Evolutionary conservation across 1,140 invertebrate species (phyloP), one percentile per base, ranked within the genome.

Genomic region (Helicoverpa armigera): DNA sequence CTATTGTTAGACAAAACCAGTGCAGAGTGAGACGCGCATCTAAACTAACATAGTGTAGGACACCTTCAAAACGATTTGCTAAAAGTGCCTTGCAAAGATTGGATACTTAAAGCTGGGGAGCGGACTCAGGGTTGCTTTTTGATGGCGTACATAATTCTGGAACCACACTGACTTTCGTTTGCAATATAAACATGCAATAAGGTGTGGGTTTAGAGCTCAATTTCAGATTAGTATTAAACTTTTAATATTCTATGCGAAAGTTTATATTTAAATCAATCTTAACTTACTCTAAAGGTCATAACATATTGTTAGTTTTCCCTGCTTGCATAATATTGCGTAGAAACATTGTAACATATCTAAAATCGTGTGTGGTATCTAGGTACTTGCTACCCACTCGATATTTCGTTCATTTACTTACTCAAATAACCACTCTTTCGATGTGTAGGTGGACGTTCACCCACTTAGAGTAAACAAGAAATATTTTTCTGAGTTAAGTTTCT

Each of bases 81-180:
- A 58, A 73, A 54, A 73, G 53, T 72, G 69, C 18, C 48, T 31
- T 5, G 18, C 50, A 72, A 53, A 72, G 69, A 72, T 72, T 72
- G 50, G 16, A 54, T 54, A 14, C 69, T 54, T 72, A 54, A 70
- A 70, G 18, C 48, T 70, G 12, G 18, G 18, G 23, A 70, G 16
- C 50, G 11, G 48, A 12, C 67, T 70, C 50, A 14, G 16, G 18
- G 48, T 18, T 18, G 23, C 18, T 23, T 70, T 70, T 53, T 70
- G 67, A 14, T 13, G 12, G 3, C 31, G 16, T 14, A 16, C 18
- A 70, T 70, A 53, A 14, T 53, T 29, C 50, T 23, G 65, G 16
- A 23, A 18, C 50, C 13, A 53, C 12, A 51, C 29, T 18, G 50
- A 29, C 12, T 14, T 7, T 23, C 9, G n/a, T 54, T 54, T 13